Conservation (phyloP, 2,888 invertebrate genomes). For the Leucoptera coffeella region DNA sequence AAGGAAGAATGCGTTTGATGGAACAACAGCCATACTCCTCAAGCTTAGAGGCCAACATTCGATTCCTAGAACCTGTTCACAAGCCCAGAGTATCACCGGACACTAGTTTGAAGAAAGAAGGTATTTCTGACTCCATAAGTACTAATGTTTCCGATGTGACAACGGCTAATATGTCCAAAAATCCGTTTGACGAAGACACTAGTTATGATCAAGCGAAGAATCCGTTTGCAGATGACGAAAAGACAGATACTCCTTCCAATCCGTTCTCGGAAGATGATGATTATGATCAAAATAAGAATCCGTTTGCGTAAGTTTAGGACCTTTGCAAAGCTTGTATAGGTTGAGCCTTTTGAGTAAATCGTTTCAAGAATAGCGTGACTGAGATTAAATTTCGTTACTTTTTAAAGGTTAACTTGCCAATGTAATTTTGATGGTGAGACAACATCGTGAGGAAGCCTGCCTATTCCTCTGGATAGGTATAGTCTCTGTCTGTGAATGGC, state of each 20-base stretch:
- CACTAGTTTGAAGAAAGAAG: neutral
- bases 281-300: conserved; percentile 73
- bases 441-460: too few relatives aligned
- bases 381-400: too few relatives aligned
- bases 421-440: too few relatives aligned
- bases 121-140: conserved; percentile 12
- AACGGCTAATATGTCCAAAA: conserved; percentile 9
- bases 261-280: conserved; percentile 53
- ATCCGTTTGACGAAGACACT: conserved; percentile 33
- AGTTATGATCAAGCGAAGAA: conserved; percentile 58
- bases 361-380: too few relatives aligned
- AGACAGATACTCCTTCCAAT: conserved; percentile 38
- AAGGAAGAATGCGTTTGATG: conserved; percentile 50
- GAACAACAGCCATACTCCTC: conserved; percentile 53
- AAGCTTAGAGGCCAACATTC: conserved; percentile 55
- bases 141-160: conserved; percentile 15
- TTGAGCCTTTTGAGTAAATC: too few relatives aligned
- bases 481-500: too few relatives aligned
- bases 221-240: conserved; percentile 56
- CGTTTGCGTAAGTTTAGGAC: too few relatives aligned
- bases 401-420: too few relatives aligned
- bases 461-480: too few relatives aligned
- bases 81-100: conserved; percentile 1
- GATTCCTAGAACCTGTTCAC: conserved; percentile 8
- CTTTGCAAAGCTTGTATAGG: too few relatives aligned